A percentile compares a stretch with the other conserved stretches of the same genome.
Conservation (phyloP, 2,797 vertebrate species). For the Euthynnus affinis region DNA sequence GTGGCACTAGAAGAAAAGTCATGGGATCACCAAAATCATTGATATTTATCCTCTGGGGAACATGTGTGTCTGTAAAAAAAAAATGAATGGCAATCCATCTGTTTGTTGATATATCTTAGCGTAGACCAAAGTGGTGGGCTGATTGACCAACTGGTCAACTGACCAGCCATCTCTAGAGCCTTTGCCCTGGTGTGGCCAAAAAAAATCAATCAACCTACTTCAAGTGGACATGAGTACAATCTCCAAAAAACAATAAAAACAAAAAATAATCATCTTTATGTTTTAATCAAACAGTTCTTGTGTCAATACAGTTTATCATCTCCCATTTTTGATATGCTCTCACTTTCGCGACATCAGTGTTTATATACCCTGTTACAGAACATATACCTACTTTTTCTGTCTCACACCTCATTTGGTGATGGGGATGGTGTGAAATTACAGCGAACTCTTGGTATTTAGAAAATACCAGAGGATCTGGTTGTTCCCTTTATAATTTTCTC, state of each 20-base stretch:
- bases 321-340: background rate
- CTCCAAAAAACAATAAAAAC: background rate
- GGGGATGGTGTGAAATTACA: slow-evolving; percentile 65
- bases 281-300: background rate
- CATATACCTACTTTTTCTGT: slow-evolving; percentile 9
- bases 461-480: slow-evolving; percentile 57
- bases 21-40: no score
- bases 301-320: background rate
- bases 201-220: background rate
- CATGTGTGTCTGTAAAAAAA: no score
- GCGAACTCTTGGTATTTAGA: slow-evolving; percentile 77
- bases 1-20: no score
- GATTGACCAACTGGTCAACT: background rate
- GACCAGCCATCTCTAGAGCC: background rate
- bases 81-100: no score
- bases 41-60: no score
- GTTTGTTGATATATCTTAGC: background rate
- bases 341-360: background rate
- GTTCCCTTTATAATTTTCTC: slow-evolving; percentile 50
- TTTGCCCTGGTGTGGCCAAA: background rate
- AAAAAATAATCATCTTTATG: background rate
- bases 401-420: slow-evolving; percentile 58
- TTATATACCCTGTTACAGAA: background rate
- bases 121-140: background rate
- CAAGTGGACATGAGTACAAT: background rate